A percentile compares a stretch with the other conserved stretches of the same genome.
phyloP scores from a whole-genome alignment of 1,140 invertebrate genomes.

The Psix sp. region DNA sequence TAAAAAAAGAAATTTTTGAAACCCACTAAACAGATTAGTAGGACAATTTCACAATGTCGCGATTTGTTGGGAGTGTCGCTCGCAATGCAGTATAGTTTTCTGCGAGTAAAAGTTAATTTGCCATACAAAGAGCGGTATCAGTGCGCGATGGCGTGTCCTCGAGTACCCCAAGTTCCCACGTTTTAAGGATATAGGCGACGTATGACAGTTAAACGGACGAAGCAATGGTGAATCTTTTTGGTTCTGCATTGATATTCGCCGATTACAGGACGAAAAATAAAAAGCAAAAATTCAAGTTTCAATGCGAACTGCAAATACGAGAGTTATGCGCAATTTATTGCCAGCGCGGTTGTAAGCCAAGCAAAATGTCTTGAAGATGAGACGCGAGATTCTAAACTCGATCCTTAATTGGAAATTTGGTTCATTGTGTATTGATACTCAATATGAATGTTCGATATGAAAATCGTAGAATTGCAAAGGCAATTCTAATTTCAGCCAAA shows the following conservation, averaged over 20 bases:
- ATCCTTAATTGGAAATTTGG: no score
- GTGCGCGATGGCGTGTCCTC: conserved; percentile 23
- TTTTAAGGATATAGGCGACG: conserved; percentile 37
- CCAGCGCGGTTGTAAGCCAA: no score
- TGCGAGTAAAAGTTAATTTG: conserved; percentile 38
- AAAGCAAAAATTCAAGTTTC: conserved; percentile 8
- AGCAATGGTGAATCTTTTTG: conserved; percentile 34
- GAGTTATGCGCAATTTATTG: conserved; percentile 30
- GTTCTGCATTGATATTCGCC: conserved; percentile 25
- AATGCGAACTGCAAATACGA: conserved; percentile 17
- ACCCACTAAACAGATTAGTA: background rate
- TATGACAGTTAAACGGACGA: conserved; percentile 36
- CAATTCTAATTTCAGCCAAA: no score
- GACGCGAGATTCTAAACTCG: no score
- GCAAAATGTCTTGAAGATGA: no score
- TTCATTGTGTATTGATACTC: no score
- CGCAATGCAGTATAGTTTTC: conserved; percentile 10
- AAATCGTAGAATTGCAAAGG: no score
- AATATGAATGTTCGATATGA: no score
- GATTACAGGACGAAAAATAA: conserved; percentile 36
- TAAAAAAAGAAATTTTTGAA: no score
- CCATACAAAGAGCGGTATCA: conserved; percentile 26
- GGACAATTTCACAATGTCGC: conserved; percentile 23
- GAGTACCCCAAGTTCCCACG: conserved; percentile 29
- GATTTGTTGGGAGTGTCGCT: conserved; percentile 10